Percentiles rank a stretch among this genome's conserved stretches.
Conservation (phyloP, 2,888 invertebrate genomes). For the Danaus chrysippus region DNA sequence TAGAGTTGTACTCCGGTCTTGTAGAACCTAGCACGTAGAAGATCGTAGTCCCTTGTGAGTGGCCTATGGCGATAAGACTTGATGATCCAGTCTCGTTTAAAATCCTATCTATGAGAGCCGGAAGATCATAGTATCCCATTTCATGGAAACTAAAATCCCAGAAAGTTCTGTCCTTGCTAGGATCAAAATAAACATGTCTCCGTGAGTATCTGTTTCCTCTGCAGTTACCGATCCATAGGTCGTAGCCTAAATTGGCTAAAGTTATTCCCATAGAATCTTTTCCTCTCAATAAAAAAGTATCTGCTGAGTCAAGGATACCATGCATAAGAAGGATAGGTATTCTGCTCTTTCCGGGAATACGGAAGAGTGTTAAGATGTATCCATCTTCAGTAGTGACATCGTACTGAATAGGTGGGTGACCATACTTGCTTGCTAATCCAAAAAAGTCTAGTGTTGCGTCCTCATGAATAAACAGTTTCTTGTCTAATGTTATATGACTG, state of each 20-base stretch:
- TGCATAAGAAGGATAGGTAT: conserved; percentile 39
- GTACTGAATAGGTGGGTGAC: conserved; percentile 30
- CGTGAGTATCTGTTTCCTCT: conserved; percentile 80
- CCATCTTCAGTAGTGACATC: conserved; percentile 42
- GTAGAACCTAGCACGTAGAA: too few species aligned
- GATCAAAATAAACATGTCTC: conserved; percentile 61
- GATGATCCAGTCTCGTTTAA: conserved; percentile 60
- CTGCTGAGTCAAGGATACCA: conserved; percentile 39
- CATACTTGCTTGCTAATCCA: conserved; percentile 26
- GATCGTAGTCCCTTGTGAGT: conserved; percentile 38
- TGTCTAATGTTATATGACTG: too few species aligned
- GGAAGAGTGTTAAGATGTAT: conserved; percentile 40
- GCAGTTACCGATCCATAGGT: conserved; percentile 53
- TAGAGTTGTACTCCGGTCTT: too few species aligned
- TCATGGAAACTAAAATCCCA: conserved; percentile 82
- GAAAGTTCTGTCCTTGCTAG: conserved; percentile 48
- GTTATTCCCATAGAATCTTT: conserved; percentile 37
- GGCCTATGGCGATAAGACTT: conserved; percentile 81
- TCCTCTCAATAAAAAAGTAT: conserved; percentile 41
- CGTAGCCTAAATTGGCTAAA: conserved; percentile 38
- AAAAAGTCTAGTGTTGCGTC: too few species aligned
- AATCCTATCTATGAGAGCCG: conserved; percentile 73
- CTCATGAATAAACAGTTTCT: too few species aligned
- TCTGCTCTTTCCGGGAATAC: conserved; percentile 34
- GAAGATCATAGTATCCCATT: conserved; percentile 82